Percentiles rank a stretch among this genome's conserved stretches.
phyloP scores from a whole-genome alignment of 2,797 vertebrate genomes.

The Fundulus diaphanus region DNA sequence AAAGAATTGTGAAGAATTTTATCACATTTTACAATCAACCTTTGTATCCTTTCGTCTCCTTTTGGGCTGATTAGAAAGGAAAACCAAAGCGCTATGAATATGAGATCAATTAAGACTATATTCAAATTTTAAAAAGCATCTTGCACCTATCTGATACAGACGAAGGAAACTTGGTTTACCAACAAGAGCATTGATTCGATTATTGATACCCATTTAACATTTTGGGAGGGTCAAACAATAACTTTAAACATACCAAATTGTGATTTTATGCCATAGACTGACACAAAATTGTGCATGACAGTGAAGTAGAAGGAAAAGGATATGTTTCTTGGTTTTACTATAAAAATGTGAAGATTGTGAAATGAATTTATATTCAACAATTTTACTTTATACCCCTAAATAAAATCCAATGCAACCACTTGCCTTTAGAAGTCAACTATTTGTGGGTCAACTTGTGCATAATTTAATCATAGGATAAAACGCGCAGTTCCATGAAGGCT shows the following conservation, averaged over 20 bases:
- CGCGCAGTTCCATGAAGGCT: neutral
- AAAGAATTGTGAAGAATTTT: neutral
- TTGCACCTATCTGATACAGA: neutral
- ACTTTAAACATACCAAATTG: neutral
- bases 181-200: conserved; percentile 20
- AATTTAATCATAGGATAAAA: neutral
- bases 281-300: no score
- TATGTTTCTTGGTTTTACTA: no score
- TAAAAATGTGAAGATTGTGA: no score
- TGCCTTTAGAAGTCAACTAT: neutral
- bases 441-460: neutral
- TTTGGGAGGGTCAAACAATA: neutral
- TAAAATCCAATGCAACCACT: neutral
- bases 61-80: conserved; percentile 21
- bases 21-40: neutral
- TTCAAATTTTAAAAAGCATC: conserved; percentile 21
- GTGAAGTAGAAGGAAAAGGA: neutral
- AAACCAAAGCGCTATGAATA: no score
- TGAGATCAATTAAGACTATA: conserved; percentile 40
- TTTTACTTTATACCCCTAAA: neutral
- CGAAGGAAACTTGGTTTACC: conserved; percentile 22
- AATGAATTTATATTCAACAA: neutral
- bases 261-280: neutral
- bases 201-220: neutral
- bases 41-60: conserved; percentile 25